These are phyloP conservation scores for Linyphia triangularis DNA, from an alignment of 2,888 invertebrate species.

Conservation along the genomic window DNA sequence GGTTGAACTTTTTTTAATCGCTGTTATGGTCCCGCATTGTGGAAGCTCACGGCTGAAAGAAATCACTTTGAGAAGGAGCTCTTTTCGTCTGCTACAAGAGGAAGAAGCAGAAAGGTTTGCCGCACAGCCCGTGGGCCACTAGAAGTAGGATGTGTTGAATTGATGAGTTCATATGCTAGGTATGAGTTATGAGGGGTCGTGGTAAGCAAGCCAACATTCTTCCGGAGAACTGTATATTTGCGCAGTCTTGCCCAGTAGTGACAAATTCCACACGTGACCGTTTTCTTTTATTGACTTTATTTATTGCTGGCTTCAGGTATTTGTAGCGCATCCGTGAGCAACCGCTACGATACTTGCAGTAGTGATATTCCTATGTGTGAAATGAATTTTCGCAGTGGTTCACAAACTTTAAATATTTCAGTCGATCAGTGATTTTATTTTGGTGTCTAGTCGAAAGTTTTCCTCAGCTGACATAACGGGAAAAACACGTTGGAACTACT, in stretches of 20 bases:
- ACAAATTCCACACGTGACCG: constrained; percentile 21
- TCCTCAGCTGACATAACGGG: too few species aligned
- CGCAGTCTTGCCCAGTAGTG: not conserved
- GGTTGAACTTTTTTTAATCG: constrained; percentile 42
- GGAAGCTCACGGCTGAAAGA: not conserved
- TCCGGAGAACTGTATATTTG: constrained; percentile 10
- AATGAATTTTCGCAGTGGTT: not conserved
- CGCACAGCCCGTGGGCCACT: not conserved
- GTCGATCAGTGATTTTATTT: too few species aligned
- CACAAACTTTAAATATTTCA: too few species aligned
- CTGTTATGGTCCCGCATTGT: not conserved
- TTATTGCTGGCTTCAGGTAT: not conserved
- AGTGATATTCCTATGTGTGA: not conserved
- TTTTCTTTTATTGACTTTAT: constrained; percentile 10
- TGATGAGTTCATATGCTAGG: constrained; percentile 34
- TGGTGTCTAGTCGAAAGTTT: too few species aligned
- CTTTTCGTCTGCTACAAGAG: not conserved
- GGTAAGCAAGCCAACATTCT: not conserved
- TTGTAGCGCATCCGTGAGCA: not conserved
- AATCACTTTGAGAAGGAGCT: too few species aligned
- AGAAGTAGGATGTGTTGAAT: constrained; percentile 5
- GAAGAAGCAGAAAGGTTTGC: not conserved
- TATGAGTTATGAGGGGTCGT: constrained; percentile 35
- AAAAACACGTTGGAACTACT: too few species aligned
- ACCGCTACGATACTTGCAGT: not conserved